Base-by-base conservation (phyloP, 2,888 invertebrate genomes). In the Anthophora plumipes region DNA sequence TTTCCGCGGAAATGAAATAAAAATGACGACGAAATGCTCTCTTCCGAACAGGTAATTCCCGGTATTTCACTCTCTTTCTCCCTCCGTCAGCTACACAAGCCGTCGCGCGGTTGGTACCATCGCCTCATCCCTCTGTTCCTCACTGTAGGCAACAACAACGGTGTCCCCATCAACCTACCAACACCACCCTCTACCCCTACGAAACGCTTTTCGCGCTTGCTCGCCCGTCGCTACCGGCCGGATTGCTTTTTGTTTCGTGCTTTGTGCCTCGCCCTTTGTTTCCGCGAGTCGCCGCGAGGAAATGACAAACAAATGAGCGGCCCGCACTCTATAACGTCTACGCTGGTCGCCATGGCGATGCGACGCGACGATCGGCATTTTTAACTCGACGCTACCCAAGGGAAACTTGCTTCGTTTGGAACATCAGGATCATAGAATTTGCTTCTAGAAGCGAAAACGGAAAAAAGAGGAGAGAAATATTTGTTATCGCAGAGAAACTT, bases 221-320 rank as follows among this genome's bases (percentile, higher is more conserved):
- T 80, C 80, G 71, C 67, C 72, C 71, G 71, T 73, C 77, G 78
- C 55, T 59, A 1, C 31, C 31, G 4, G 68, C 39, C 79, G 85
- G 85, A 90, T 92, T 91, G 91, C 91, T 90, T 92, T 92, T 91
- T 90, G 90, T 90, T 90, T 90, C 86, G 88, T 76, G 82, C 85
- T 85, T 84, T 79, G 86, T 77, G 76, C 85, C 74, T 84, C 84
- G 85, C 86, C 88, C 91, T 91, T 91, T 91, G 89, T 91, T 91
- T 91, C 89, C 87, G 87, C 86, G 89, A 89, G 84, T 88, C 91
- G 89, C 90, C 89, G 89, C 89, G 90, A 92, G 92, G 92, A 92
- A 92, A 92, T 92, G 92, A 92, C 92, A 92, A 92, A 92, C 92
- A 92, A 92, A 92, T 91, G 92, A 92, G 91, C 90, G 86, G n/a